Evolutionary conservation across 35 echinoderm and acorn worm species (phyloP), one percentile per base, ranked within the genome.

Genomic region (Ophioderma brevispina): DNA sequence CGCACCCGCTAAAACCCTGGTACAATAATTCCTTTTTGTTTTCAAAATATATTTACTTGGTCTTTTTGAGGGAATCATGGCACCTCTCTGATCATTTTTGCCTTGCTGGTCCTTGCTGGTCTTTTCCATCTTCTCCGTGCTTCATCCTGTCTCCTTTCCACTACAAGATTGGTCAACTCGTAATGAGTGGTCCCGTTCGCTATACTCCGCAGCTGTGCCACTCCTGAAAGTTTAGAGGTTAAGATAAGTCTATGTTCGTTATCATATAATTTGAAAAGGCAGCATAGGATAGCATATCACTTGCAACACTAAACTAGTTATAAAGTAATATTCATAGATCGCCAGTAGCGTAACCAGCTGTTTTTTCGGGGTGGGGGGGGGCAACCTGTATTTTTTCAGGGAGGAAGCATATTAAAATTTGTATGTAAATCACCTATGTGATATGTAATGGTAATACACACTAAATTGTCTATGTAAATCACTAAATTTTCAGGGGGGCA

Each of bases 141-240:
- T 82, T 39, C 80, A 39, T 25, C 40, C 35, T 82, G 35, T 82
- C 77, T 39, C 80, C 40, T 38, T 39, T 82, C 80, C 41, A n/a
- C 80, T 39, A n/a, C 37, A 39, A 82, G 33, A 15, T 82, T 39
- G 40, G 28, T 39, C 33, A 82, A 25, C 40, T 82, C 80, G 37
- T 34, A 39, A 35, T 39, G 40, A 38, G 37, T 82, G 39, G 33
- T 82, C 80, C 80, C 80, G 33, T 38, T 82, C 80, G 25, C 28
- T 39, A 31, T 82, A 82, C 38, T 82, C 80, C 37, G 37, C 80
- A 82, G 36, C 39, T 38, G 80, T 82, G 80, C 80, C 80, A 39
- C 35, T 39, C 40, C 80, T 82, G 80, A 82, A 41, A 82, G 6
- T 39, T 49, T 1, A 82, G n/a, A n/a, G n/a, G n/a, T n/a, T n/a